phyloP scores from a whole-genome alignment of 2,113 vertebrate genomes.

The Andinoacara biseriatus region DNA sequence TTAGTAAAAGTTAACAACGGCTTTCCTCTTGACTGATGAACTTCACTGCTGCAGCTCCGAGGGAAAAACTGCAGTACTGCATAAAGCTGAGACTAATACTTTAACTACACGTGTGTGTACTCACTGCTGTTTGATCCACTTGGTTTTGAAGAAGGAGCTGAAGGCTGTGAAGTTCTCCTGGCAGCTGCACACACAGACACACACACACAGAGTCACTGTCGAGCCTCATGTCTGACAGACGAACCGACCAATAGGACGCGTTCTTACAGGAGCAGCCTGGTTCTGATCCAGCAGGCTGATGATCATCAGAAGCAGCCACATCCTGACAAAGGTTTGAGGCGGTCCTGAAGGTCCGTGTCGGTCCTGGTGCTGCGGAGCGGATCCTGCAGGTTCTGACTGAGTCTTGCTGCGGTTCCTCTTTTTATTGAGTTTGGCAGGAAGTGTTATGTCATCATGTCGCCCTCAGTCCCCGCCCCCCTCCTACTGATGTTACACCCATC shows the following conservation, averaged over 20 bases:
- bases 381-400: not conserved
- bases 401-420: not conserved
- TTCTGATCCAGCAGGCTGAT: slow-evolving; percentile 21
- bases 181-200: not conserved
- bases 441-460: slow-evolving; percentile 1
- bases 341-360: fast-evolving
- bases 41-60: fast-evolving
- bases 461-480: not conserved
- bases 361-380: not conserved
- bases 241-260: not conserved
- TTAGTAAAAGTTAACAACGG: not conserved
- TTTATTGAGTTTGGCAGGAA: slow-evolving; percentile 44
- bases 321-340: not conserved
- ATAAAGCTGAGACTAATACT: not conserved
- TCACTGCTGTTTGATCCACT: slow-evolving; percentile 2
- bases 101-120: not conserved
- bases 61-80: not conserved
- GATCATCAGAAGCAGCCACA: slow-evolving; percentile 36
- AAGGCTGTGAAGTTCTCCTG: not conserved
- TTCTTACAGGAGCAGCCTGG: slow-evolving; percentile 28
- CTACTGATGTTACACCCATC: slow-evolving; percentile 1
- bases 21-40: not conserved
- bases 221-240: not conserved
- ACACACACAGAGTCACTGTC: not conserved
- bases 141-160: slow-evolving; percentile 13